Percentiles rank a stretch among this genome's conserved stretches.
phyloP scores from a whole-genome alignment of 2,888 invertebrate species.

The Eristalis tenax region DNA sequence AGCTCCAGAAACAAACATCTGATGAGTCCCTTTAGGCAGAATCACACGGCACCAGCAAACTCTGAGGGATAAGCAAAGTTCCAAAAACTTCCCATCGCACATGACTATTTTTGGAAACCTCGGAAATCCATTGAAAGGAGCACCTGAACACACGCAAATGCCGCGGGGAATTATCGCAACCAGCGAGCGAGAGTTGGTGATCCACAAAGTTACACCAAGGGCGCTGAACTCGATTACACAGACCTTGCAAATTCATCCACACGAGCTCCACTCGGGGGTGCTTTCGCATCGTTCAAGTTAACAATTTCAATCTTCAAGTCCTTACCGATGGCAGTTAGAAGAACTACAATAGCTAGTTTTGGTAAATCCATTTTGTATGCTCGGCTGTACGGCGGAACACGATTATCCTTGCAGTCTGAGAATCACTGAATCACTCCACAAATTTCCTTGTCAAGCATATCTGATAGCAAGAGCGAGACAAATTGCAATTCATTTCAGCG shows the following conservation, averaged over 20 bases:
- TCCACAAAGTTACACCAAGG: background rate
- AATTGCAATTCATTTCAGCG: background rate
- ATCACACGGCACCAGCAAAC: background rate
- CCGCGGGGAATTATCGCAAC: no score
- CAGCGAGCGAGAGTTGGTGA: no score
- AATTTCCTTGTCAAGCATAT: background rate
- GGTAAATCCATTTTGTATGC: constrained; percentile 53
- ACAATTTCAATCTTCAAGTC: background rate
- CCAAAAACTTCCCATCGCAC: background rate
- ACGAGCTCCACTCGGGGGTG: no score
- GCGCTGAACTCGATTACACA: background rate
- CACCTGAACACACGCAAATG: background rate
- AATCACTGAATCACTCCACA: constrained; percentile 5
- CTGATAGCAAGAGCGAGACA: background rate
- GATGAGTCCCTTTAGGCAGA: background rate
- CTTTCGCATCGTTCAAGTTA: no score
- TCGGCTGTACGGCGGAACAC: background rate
- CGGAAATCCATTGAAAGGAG: background rate
- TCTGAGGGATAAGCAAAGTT: background rate
- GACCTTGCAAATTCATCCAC: background rate
- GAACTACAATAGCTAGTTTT: constrained; percentile 13
- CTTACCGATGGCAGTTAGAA: constrained; percentile 53
- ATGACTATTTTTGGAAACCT: background rate
- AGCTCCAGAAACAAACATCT: background rate
- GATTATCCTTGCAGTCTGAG: constrained; percentile 26